Evolutionary conservation across 1,140 invertebrate genomes (phyloP).

Genomic region (Mylabris phalerata): DNA sequence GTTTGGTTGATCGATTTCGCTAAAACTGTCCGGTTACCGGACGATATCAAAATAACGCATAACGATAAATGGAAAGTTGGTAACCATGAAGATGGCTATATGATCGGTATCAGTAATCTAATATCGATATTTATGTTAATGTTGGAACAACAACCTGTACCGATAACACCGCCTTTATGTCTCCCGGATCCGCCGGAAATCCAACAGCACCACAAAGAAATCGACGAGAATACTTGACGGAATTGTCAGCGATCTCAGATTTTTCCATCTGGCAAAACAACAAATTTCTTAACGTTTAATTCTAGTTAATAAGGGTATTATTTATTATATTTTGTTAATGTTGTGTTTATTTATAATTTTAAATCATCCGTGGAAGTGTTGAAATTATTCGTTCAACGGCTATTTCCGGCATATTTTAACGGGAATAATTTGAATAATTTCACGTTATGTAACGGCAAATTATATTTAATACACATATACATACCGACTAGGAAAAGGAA

Average conservation of each 20-base stretch:
- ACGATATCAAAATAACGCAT: slow-evolving; percentile 70
- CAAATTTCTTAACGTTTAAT: slow-evolving; percentile 8
- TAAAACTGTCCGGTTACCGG: slow-evolving; percentile 81
- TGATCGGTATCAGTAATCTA: slow-evolving; percentile 90
- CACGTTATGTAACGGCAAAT: too few species aligned
- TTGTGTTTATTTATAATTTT: too few species aligned
- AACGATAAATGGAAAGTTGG: slow-evolving; percentile 84
- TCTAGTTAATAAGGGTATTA: slow-evolving; percentile 12
- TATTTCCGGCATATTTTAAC: too few species aligned
- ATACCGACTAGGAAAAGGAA: too few species aligned
- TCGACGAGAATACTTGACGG: slow-evolving; percentile 4
- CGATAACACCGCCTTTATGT: slow-evolving; percentile 33
- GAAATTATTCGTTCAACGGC: too few species aligned
- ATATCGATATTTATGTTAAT: slow-evolving; percentile 75
- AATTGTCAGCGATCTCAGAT: not conserved
- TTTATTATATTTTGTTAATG: slow-evolving; percentile 3
- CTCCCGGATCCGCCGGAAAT: slow-evolving; percentile 27
- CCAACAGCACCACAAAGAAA: not conserved
- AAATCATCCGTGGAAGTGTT: too few species aligned
- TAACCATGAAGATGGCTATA: slow-evolving; percentile 98
- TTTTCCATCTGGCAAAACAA: not conserved
- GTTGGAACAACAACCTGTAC: slow-evolving; percentile 37
- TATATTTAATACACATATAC: too few species aligned
- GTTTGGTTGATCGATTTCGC: slow-evolving; percentile 99
- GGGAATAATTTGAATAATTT: too few species aligned